These are phyloP conservation scores for Canis aureus DNA, from an alignment of 2,113 vertebrate species.

Conservation along the genomic window DNA sequence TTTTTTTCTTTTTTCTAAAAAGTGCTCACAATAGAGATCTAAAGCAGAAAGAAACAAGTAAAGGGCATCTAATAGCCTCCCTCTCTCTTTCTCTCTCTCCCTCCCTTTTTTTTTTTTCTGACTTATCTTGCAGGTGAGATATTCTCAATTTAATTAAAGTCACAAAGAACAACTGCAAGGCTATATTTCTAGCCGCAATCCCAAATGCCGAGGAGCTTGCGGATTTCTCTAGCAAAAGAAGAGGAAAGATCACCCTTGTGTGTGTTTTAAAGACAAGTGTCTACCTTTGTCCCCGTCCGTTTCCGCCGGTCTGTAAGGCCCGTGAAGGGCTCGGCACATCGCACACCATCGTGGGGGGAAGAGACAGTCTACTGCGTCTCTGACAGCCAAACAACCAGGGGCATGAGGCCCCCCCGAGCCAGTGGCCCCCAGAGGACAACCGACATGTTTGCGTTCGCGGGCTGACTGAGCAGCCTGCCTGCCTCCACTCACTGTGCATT, in stretches of 20 bases:
- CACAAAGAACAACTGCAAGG: accelerated
- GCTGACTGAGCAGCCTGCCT: accelerated
- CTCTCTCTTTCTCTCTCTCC: neutral
- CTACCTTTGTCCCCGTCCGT: accelerated
- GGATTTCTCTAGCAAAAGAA: neutral
- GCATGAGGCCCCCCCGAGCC: accelerated
- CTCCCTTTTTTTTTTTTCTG: neutral
- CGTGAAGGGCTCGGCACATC: accelerated
- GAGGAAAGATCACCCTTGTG: accelerated
- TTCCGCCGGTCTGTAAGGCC: neutral
- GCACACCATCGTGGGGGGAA: accelerated
- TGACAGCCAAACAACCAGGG: accelerated
- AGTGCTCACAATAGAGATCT: slow-evolving; percentile 1
- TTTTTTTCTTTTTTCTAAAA: neutral
- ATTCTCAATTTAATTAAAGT: neutral
- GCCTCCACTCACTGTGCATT: accelerated
- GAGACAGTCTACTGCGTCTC: accelerated
- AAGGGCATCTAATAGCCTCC: neutral
- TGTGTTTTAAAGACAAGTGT: neutral
- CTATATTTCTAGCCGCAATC: accelerated
- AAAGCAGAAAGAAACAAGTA: neutral
- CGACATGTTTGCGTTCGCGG: accelerated
- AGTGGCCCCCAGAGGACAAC: neutral
- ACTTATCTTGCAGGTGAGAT: neutral
- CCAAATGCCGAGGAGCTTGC: neutral